phyloP scores from a whole-genome alignment of 1,140 invertebrate genomes.

The Pseudomyrmex gracilis region DNA sequence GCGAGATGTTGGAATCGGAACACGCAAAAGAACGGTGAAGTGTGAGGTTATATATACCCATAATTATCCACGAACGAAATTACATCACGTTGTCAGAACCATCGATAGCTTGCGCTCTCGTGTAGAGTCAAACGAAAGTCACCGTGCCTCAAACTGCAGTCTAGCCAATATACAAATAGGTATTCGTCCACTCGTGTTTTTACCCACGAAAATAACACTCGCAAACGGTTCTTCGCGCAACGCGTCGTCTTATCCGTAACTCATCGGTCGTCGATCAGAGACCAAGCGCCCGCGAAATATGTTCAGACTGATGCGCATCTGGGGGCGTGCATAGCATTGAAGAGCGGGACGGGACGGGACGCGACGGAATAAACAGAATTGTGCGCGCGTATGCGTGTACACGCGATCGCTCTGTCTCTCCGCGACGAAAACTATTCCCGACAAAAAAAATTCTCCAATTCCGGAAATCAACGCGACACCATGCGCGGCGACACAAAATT shows the following conservation, averaged over 20 bases:
- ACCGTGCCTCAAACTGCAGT: not conserved
- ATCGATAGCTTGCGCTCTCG: not conserved
- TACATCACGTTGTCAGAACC: not conserved
- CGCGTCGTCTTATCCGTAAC: not conserved
- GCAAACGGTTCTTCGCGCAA: not conserved
- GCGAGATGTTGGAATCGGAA: not conserved
- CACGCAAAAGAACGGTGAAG: not conserved
- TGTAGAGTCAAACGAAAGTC: no score
- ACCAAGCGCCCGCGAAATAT: not conserved
- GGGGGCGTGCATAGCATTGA: not conserved
- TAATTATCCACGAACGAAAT: not conserved
- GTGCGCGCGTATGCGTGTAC: no score
- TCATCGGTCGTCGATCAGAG: not conserved
- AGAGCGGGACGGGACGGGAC: not conserved
- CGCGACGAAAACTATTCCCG: no score
- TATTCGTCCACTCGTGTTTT: not conserved
- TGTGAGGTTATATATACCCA: conserved; percentile 38
- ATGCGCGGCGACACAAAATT: not conserved
- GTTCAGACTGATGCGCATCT: not conserved
- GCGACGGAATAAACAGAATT: not conserved
- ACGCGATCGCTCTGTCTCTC: no score
- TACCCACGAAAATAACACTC: no score
- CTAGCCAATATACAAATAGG: not conserved
- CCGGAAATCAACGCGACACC: not conserved
- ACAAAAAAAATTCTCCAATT: no score